Evolutionary conservation across 37 sponge, comb jelly and placozoan genomes (phyloP).

Genomic region (Spongilla lacustris): DNA sequence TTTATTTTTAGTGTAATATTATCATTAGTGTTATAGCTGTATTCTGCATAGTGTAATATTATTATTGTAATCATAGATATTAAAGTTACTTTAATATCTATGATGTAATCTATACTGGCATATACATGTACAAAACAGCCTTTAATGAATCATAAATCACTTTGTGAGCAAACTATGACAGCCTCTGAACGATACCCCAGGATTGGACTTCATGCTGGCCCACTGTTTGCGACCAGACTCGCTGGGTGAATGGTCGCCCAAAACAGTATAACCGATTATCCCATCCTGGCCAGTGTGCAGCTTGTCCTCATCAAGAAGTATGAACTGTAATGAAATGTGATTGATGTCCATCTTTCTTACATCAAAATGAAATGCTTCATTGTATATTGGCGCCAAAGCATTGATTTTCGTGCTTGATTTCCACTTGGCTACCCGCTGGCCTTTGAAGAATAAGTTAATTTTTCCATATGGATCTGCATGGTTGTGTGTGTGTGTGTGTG

Average conservation of each 20-base stretch:
- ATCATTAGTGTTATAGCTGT: no score
- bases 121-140: no score
- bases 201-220: constrained; percentile 8
- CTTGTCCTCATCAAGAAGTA: constrained; percentile 25
- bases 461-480: constrained; percentile 64
- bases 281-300: constrained; percentile 2
- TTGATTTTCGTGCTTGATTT: constrained; percentile 50
- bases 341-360: constrained; percentile 16
- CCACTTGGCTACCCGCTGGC: constrained; percentile 35
- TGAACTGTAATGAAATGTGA: not conserved
- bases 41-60: no score
- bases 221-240: constrained; percentile 18
- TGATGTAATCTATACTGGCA: no score
- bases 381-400: constrained; percentile 39
- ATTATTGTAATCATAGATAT: no score
- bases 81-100: no score
- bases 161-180: constrained; percentile 12
- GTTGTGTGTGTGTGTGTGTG: constrained; percentile 24
- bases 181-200: constrained; percentile 6
- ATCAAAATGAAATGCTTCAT: constrained; percentile 61
- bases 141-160: not conserved
- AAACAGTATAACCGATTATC: not conserved
- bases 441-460: constrained; percentile 39
- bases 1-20: no score
- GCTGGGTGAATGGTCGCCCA: constrained; percentile 1